A percentile compares a stretch with the other conserved stretches of the same genome.
Evolutionary conservation across 2,797 vertebrate genomes (phyloP).

Genomic region (Falco rusticolus): DNA sequence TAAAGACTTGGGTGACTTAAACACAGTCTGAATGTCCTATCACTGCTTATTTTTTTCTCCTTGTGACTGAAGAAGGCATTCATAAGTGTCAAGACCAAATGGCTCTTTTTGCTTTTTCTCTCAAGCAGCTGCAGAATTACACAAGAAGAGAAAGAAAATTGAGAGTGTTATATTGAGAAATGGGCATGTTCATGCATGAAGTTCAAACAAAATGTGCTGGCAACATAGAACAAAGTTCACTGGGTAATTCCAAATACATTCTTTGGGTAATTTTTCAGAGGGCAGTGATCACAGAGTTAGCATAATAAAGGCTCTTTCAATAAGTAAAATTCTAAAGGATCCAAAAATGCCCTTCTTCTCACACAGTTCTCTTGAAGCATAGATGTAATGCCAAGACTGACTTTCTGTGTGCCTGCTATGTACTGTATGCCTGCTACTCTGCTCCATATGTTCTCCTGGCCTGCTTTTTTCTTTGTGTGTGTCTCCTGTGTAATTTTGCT

Average conservation of each 20-base stretch:
- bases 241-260: slow-evolving; percentile 13
- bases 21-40: not conserved
- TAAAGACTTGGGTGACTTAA: not conserved
- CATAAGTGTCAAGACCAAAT: not conserved
- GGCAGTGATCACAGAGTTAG: slow-evolving; percentile 20
- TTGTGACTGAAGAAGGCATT: not conserved
- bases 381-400: not conserved
- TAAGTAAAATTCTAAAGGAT: slow-evolving; percentile 9
- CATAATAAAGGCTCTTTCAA: slow-evolving; percentile 46
- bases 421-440: not conserved
- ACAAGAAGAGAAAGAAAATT: not conserved
- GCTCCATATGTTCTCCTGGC: not conserved
- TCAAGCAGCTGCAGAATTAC: not conserved
- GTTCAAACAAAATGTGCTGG: slow-evolving; percentile 49
- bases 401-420: not conserved
- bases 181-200: slow-evolving; percentile 54
- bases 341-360: not conserved
- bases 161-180: slow-evolving; percentile 40
- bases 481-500: not conserved
- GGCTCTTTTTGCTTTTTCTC: not conserved
- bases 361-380: not conserved
- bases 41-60: not conserved
- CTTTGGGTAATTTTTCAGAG: slow-evolving; percentile 44
- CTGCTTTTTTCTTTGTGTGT: not conserved
- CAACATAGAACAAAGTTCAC: slow-evolving; percentile 48